A percentile compares a stretch with the other conserved stretches of the same genome.
These are phyloP conservation scores for Streptopelia turtur DNA, from an alignment of 2,797 vertebrate genomes.

Conservation along the genomic window DNA sequence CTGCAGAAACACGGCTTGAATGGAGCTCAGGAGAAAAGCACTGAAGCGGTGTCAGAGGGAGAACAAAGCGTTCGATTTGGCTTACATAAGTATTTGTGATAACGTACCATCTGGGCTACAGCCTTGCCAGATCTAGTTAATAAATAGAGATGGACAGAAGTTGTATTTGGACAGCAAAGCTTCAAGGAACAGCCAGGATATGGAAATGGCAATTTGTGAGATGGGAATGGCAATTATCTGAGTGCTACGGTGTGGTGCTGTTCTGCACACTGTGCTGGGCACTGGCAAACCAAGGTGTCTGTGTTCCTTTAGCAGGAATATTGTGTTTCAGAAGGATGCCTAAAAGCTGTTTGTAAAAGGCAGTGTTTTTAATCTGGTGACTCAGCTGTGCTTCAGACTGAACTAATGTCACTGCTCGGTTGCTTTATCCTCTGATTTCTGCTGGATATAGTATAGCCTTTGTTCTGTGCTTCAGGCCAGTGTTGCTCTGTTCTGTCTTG, in stretches of 20 bases:
- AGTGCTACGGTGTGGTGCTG: background rate
- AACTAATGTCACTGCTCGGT: background rate
- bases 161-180: background rate
- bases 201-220: background rate
- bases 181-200: constrained; percentile 13
- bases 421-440: background rate
- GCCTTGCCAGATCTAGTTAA: background rate
- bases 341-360: background rate
- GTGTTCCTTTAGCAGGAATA: background rate
- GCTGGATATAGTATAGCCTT: background rate
- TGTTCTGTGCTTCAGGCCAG: background rate
- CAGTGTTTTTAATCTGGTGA: background rate
- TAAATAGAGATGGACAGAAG: background rate
- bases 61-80: background rate
- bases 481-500: background rate
- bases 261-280: background rate
- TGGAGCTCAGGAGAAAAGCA: constrained; percentile 23
- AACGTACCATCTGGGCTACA: background rate
- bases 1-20: background rate
- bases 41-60: background rate
- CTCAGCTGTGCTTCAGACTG: background rate
- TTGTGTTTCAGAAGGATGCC: background rate
- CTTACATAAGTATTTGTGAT: background rate
- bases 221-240: background rate
- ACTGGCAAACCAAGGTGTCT: background rate